These are phyloP conservation scores for Nanorana parkeri DNA, from an alignment of 2,113 vertebrate species.

Conservation along the genomic window DNA sequence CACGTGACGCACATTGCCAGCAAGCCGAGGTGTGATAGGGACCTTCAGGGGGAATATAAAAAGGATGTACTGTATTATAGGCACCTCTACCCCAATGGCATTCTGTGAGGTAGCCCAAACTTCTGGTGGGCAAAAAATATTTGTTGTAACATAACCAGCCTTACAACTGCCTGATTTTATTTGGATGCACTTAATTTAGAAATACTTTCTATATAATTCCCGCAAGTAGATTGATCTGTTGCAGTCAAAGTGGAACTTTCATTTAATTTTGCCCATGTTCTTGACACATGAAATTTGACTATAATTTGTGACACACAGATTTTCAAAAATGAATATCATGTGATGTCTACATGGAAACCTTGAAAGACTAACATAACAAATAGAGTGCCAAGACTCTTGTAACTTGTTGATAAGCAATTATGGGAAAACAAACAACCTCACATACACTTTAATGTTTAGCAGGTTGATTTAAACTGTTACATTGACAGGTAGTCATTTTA, in stretches of 20 bases:
- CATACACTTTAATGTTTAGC: not conserved
- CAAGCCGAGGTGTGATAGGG: no score
- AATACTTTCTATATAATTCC: not conserved
- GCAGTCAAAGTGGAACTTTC: not conserved
- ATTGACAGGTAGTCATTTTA: conserved; percentile 11
- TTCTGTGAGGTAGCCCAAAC: no score
- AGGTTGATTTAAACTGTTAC: not conserved
- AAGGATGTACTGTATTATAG: no score
- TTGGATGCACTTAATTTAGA: no score
- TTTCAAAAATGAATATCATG: not conserved
- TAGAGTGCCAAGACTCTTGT: not conserved
- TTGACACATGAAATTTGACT: not conserved
- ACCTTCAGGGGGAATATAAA: no score
- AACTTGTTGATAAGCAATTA: conserved; percentile 30
- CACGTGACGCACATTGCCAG: no score
- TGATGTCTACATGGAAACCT: not conserved
- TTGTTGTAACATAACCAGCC: no score
- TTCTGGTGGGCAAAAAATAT: no score
- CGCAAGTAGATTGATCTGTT: not conserved
- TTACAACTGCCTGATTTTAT: no score
- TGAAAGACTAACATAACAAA: not conserved
- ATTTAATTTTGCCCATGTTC: not conserved
- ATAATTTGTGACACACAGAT: not conserved
- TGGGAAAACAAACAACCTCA: not conserved
- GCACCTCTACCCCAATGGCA: no score